These are phyloP conservation scores for Hirudinaria manillensis DNA, from an alignment of 2,888 invertebrate genomes.

Conservation along the genomic window DNA sequence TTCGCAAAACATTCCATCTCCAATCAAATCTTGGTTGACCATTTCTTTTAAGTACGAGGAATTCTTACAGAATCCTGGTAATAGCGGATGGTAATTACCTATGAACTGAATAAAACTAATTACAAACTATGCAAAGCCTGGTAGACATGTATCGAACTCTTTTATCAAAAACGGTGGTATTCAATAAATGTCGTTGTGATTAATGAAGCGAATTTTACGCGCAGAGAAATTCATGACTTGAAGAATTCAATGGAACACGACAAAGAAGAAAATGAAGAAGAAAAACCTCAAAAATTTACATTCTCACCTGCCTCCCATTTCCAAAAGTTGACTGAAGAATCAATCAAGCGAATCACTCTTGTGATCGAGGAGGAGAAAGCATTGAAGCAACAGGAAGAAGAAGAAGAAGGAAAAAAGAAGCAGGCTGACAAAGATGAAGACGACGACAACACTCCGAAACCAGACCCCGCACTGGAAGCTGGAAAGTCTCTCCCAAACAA, in stretches of 20 bases:
- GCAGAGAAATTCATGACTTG: slow-evolving; percentile 6
- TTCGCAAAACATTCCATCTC: too few relatives aligned
- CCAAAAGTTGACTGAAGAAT: slow-evolving; percentile 61
- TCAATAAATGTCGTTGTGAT: too few relatives aligned
- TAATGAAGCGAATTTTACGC: too few relatives aligned
- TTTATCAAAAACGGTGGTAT: too few relatives aligned
- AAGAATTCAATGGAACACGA: neutral
- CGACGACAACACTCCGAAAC: slow-evolving; percentile 72
- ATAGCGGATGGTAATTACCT: too few relatives aligned
- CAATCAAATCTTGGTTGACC: too few relatives aligned
- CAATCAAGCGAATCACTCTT: slow-evolving; percentile 85
- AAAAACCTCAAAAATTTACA: neutral
- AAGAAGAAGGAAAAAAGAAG: slow-evolving; percentile 21
- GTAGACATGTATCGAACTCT: too few relatives aligned
- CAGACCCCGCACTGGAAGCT: slow-evolving; percentile 91
- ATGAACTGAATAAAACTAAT: too few relatives aligned
- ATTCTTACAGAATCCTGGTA: too few relatives aligned
- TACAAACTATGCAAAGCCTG: too few relatives aligned
- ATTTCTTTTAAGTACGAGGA: too few relatives aligned
- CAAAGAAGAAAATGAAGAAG: slow-evolving; percentile 9
- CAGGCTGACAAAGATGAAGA: slow-evolving; percentile 26
- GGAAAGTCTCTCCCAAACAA: slow-evolving; percentile 90
- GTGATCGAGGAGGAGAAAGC: slow-evolving; percentile 45
- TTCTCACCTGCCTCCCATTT: neutral
- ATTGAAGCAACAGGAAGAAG: slow-evolving; percentile 27